These are phyloP conservation scores for Athene cunicularia DNA, from an alignment of 2,113 vertebrate species.

Conservation along the genomic window DNA sequence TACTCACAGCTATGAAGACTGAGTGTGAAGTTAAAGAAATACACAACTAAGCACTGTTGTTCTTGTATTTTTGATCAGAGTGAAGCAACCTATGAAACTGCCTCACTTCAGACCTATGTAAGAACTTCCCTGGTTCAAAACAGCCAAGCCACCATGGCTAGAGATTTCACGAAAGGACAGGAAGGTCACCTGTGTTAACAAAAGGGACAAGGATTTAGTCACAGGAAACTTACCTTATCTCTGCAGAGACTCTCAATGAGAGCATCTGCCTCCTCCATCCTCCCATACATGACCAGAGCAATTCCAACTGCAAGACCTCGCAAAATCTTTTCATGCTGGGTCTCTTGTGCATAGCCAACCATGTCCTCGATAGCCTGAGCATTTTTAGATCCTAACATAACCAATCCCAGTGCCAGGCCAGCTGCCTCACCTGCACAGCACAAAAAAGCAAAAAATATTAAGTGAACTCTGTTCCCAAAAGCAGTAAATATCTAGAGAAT, in stretches of 20 bases:
- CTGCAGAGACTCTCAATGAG: conserved; percentile 98
- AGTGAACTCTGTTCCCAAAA: neutral
- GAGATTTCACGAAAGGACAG: neutral
- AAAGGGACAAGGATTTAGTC: neutral
- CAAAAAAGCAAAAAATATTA: neutral
- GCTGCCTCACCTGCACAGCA: conserved; percentile 89
- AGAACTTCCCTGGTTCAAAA: neutral
- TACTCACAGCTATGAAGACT: neutral
- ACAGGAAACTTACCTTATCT: conserved; percentile 84
- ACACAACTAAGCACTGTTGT: neutral
- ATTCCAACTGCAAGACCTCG: conserved; percentile 96
- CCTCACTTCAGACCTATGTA: neutral
- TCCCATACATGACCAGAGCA: conserved; percentile 95
- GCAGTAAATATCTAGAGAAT: neutral
- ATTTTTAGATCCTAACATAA: conserved; percentile 98
- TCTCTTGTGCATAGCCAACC: conserved; percentile 98
- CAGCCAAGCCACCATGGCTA: neutral
- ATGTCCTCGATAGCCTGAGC: conserved; percentile 99
- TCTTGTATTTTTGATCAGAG: neutral
- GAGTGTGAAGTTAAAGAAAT: neutral
- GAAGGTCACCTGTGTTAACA: neutral
- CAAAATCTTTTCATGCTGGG: conserved; percentile 97
- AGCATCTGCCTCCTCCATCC: conserved; percentile 98
- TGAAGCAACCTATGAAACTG: neutral
- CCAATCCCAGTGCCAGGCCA: conserved; percentile 92